These are phyloP conservation scores for Andrena chrysosceles DNA, from an alignment of 2,888 invertebrate species.

Conservation along the genomic window DNA sequence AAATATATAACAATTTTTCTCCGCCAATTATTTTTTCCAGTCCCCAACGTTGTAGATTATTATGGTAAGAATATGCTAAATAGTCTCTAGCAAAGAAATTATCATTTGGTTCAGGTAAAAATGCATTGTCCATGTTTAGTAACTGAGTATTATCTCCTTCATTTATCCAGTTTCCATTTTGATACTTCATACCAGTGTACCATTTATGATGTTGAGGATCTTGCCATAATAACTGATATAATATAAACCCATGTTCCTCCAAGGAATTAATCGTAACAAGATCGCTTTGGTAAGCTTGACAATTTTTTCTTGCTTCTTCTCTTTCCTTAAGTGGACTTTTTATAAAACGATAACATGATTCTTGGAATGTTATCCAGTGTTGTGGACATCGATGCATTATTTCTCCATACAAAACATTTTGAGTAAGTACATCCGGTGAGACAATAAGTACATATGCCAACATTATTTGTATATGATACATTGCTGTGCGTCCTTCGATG, in stretches of 20 bases:
- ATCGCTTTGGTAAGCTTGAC: slow-evolving; percentile 93
- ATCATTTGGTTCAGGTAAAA: slow-evolving; percentile 88
- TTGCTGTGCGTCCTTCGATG: slow-evolving; percentile 5
- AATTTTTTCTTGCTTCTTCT: slow-evolving; percentile 93
- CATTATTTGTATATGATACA: slow-evolving; percentile 36
- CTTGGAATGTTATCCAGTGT: slow-evolving; percentile 93
- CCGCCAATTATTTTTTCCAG: slow-evolving; percentile 92
- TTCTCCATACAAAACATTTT: slow-evolving; percentile 76
- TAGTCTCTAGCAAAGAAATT: slow-evolving; percentile 88
- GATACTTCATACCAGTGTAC: slow-evolving; percentile 93
- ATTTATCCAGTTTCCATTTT: slow-evolving; percentile 92
- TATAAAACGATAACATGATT: slow-evolving; percentile 95
- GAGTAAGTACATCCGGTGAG: slow-evolving; percentile 53
- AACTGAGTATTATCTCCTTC: slow-evolving; percentile 93
- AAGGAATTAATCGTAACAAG: slow-evolving; percentile 91
- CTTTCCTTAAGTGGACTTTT: slow-evolving; percentile 93
- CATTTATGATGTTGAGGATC: slow-evolving; percentile 95
- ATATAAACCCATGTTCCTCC: slow-evolving; percentile 95
- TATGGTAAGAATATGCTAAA: slow-evolving; percentile 89
- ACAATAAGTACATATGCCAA: slow-evolving; percentile 14
- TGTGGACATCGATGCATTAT: slow-evolving; percentile 89
- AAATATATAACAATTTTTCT: slow-evolving; percentile 93
- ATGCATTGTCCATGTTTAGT: slow-evolving; percentile 92
- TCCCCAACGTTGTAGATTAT: slow-evolving; percentile 92
- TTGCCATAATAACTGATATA: slow-evolving; percentile 91